phyloP scores from a whole-genome alignment of 2,888 invertebrate species.

The Hylaea fasciaria region DNA sequence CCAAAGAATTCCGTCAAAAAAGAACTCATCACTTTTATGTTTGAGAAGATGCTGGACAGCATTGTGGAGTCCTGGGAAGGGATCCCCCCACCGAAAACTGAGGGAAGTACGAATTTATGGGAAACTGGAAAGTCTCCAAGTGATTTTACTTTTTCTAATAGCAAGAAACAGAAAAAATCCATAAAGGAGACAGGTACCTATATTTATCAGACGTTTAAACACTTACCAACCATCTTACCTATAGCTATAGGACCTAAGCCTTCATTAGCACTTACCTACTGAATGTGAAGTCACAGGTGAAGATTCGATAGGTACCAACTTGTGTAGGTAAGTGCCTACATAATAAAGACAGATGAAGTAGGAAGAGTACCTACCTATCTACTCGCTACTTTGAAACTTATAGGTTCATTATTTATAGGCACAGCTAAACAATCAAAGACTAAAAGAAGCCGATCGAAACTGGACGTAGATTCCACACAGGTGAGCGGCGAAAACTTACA shows the following conservation, averaged over 20 bases:
- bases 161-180: slow-evolving; percentile 50
- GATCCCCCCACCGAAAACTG: slow-evolving; percentile 53
- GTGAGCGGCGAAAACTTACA: not conserved
- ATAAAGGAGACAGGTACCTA: not conserved
- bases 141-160: slow-evolving; percentile 55
- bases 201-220: not conserved
- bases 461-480: too few species aligned
- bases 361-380: too few species aligned
- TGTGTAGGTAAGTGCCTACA: too few species aligned
- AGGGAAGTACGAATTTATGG: slow-evolving; percentile 45
- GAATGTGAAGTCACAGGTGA: too few species aligned
- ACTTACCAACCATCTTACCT: not conserved
- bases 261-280: too few species aligned
- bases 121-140: slow-evolving; percentile 58
- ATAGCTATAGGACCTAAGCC: too few species aligned
- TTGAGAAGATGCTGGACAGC: slow-evolving; percentile 70
- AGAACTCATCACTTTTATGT: slow-evolving; percentile 69
- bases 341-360: too few species aligned
- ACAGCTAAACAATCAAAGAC: slow-evolving; percentile 52
- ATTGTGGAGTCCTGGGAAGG: slow-evolving; percentile 73
- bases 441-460: slow-evolving; percentile 50
- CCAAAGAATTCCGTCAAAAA: slow-evolving; percentile 63
- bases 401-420: too few species aligned
- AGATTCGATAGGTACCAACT: too few species aligned
- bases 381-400: too few species aligned